Conservation (phyloP, 2,113 vertebrate genomes). For the Ia io region DNA sequence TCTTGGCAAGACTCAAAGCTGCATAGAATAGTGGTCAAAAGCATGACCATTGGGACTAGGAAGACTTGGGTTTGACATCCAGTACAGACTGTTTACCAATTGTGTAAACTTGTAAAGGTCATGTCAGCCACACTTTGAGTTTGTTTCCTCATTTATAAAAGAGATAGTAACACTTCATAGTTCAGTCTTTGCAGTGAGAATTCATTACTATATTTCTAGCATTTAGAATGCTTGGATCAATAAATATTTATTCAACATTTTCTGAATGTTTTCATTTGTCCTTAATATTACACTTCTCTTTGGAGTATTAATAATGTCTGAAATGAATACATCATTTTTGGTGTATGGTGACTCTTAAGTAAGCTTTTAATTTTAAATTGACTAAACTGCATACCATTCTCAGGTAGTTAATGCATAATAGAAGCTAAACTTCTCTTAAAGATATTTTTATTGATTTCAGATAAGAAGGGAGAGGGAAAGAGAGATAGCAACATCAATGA, state of each 20-base stretch:
- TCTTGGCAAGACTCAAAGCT: neutral
- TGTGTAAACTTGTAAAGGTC: neutral
- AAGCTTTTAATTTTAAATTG: neutral
- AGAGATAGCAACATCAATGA: too few species aligned
- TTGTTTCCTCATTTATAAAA: neutral
- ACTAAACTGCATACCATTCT: neutral
- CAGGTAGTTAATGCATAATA: neutral
- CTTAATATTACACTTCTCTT: neutral
- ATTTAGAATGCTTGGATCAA: neutral
- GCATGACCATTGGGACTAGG: neutral
- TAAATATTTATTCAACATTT: neutral
- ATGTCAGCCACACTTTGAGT: neutral
- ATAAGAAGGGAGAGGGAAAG: too few species aligned
- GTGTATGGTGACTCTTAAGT: neutral
- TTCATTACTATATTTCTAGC: neutral
- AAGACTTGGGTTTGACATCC: neutral
- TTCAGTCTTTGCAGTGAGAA: neutral
- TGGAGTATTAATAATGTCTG: neutral
- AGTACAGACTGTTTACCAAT: neutral
- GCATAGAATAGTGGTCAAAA: neutral
- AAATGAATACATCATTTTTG: neutral
- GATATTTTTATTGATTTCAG: too few species aligned
- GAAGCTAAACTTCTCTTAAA: neutral
- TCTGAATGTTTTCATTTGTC: neutral
- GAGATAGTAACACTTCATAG: neutral